Percentiles rank a stretch among this genome's conserved stretches.
Evolutionary conservation across 2,888 invertebrate genomes (phyloP).

Genomic region (Drosophila infuscata): DNA sequence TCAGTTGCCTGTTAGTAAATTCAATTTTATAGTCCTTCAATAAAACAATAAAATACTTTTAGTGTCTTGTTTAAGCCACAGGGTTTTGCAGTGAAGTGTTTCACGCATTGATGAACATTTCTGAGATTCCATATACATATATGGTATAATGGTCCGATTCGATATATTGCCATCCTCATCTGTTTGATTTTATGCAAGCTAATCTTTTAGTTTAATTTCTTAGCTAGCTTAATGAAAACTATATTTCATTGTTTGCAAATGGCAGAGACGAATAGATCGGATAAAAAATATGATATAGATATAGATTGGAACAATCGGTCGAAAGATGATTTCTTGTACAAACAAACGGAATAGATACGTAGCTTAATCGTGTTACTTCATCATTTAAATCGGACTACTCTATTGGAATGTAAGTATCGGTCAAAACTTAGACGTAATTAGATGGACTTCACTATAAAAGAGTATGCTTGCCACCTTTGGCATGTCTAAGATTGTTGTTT

Average conservation of each 20-base stretch:
- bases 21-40: background rate
- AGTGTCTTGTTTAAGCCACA: background rate
- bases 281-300: background rate
- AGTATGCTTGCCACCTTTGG: background rate
- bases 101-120: background rate
- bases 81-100: background rate
- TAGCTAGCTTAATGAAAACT: background rate
- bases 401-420: background rate
- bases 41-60: background rate
- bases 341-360: background rate
- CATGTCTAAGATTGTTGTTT: background rate
- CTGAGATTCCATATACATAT: background rate
- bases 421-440: background rate
- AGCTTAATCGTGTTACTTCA: background rate
- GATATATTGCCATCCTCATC: background rate
- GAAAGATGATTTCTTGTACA: background rate
- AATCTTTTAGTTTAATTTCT: background rate
- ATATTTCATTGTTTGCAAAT: background rate
- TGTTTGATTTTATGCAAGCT: background rate
- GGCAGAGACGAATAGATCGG: background rate
- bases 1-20: slow-evolving; percentile 1
- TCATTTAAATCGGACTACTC: background rate
- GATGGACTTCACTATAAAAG: background rate
- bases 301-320: background rate
- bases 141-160: background rate